These are phyloP conservation scores for Arge pagana DNA, from an alignment of 2,888 invertebrate genomes.

Conservation along the genomic window DNA sequence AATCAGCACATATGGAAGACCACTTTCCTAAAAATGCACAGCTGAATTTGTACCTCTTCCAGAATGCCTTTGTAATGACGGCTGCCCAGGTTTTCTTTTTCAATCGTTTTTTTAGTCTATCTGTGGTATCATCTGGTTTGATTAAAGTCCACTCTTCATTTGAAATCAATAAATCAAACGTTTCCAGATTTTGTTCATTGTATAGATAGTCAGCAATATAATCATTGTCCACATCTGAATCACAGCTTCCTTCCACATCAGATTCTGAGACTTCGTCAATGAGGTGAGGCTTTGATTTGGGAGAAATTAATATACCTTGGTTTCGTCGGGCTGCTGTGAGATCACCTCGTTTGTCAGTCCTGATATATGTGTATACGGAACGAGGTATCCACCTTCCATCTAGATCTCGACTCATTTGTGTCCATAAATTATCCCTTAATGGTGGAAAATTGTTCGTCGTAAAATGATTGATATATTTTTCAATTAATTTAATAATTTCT, in stretches of 20 bases:
- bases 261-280: constrained; percentile 10
- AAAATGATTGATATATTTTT: constrained; percentile 25
- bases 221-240: constrained; percentile 7
- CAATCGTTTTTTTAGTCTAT: too few species aligned
- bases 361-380: constrained; percentile 26
- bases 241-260: constrained; percentile 1
- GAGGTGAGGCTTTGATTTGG: constrained; percentile 1
- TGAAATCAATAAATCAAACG: too few species aligned
- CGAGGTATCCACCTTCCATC: constrained; percentile 23
- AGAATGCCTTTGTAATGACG: too few species aligned
- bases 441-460: constrained; percentile 23
- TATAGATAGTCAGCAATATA: not conserved
- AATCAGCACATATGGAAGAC: too few species aligned
- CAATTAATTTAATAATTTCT: constrained; percentile 3
- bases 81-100: too few species aligned
- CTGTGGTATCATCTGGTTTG: too few species aligned
- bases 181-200: constrained; percentile 1
- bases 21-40: too few species aligned
- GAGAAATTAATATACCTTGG: constrained; percentile 5
- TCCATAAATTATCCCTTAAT: constrained; percentile 20
- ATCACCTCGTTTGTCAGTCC: constrained; percentile 22
- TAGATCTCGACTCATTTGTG: constrained; percentile 26
- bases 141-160: too few species aligned
- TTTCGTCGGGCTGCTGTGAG: constrained; percentile 18
- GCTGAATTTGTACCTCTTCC: too few species aligned